These are phyloP conservation scores for Dinoponera quadriceps DNA, from an alignment of 1,140 invertebrate genomes.

Conservation along the genomic window DNA sequence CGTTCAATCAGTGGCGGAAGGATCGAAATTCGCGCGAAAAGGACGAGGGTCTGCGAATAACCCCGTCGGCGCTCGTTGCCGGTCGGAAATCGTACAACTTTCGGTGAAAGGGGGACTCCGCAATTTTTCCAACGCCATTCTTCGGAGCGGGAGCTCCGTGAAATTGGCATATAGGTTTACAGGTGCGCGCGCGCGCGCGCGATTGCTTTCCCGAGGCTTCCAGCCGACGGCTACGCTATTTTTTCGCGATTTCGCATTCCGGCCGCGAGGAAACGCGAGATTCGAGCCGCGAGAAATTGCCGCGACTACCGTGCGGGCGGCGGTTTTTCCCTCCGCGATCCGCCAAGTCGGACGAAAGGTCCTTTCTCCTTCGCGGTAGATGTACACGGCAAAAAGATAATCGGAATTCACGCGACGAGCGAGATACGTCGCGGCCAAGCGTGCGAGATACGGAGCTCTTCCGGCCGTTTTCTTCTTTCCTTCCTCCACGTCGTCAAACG, in stretches of 20 bases:
- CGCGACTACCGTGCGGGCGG: not conserved
- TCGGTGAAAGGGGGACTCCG: conserved; percentile 27
- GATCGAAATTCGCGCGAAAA: conserved; percentile 10
- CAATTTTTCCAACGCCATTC: conserved; percentile 39
- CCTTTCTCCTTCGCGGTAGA: not conserved
- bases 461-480: too few species aligned
- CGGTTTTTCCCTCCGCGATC: conserved; percentile 22
- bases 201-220: conserved; percentile 59
- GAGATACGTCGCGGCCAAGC: not conserved
- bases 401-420: too few species aligned
- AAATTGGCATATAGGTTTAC: conserved; percentile 64
- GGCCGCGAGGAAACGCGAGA: conserved; percentile 14
- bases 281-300: conserved; percentile 26
- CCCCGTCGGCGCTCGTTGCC: not conserved
- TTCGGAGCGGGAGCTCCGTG: conserved; percentile 37
- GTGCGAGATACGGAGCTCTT: not conserved
- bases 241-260: conserved; percentile 32
- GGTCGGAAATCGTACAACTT: conserved; percentile 46
- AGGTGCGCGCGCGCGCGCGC: conserved; percentile 17
- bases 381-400: too few species aligned
- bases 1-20: conserved; percentile 3
- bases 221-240: conserved; percentile 33
- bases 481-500: not conserved
- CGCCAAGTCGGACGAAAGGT: not conserved
- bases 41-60: conserved; percentile 42